phyloP scores from a whole-genome alignment of 2,888 invertebrate genomes.

The Apamea monoglypha region DNA sequence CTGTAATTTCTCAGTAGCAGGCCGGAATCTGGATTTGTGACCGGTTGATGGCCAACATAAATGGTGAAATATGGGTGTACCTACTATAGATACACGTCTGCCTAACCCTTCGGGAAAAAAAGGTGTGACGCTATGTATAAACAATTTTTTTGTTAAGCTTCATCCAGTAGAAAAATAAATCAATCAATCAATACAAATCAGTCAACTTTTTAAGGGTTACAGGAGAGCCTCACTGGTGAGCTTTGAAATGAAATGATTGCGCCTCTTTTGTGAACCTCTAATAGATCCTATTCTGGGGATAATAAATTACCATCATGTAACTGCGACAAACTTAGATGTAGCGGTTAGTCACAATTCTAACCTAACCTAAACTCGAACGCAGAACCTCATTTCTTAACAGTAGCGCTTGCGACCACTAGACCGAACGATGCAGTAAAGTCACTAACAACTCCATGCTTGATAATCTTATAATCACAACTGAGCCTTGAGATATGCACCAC shows the following conservation, averaged over 20 bases:
- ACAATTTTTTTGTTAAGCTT: neutral
- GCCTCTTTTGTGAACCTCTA: neutral
- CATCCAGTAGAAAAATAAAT: neutral
- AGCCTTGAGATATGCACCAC: constrained; percentile 14
- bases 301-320: no score
- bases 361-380: no score
- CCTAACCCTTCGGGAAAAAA: no score
- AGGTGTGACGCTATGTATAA: neutral
- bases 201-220: neutral
- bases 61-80: neutral
- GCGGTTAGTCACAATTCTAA: no score
- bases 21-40: neutral
- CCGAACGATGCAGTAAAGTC: neutral
- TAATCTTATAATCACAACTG: neutral
- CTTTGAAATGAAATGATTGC: neutral
- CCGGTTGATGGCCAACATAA: no score
- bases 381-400: no score
- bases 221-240: neutral
- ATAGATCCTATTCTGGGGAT: no score
- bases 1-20: neutral
- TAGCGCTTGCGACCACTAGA: no score
- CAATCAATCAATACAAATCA: no score
- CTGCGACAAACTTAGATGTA: no score
- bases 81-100: neutral
- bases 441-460: neutral